Conservation (phyloP, 2,797 vertebrate species). For the Martes flavigula region DNA sequence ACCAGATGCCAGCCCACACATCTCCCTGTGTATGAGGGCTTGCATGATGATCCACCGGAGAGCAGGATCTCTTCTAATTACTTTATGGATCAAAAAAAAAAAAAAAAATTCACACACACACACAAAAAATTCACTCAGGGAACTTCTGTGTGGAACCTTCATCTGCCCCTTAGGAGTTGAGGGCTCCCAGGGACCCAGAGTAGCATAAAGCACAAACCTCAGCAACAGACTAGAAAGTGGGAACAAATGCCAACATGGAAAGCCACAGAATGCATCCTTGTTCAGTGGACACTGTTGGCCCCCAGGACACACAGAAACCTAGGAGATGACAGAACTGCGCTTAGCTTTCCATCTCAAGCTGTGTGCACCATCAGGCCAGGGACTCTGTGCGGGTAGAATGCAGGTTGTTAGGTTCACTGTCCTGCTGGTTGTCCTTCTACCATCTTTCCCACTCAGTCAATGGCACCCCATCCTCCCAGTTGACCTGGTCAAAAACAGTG, state of each 20-base stretch:
- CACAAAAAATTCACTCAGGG: background rate
- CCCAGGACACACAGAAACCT: too few relatives aligned
- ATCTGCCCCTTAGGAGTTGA: background rate
- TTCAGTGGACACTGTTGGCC: background rate
- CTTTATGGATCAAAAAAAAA: background rate
- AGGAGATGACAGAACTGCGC: fast-evolving
- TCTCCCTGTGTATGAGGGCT: background rate
- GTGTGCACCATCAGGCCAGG: background rate
- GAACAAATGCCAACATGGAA: background rate
- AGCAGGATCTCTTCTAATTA: background rate
- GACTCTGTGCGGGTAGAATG: background rate
- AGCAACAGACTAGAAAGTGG: background rate
- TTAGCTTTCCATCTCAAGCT: background rate
- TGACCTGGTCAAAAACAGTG: background rate
- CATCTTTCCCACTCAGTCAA: background rate
- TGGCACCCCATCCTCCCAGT: background rate
- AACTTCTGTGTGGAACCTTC: background rate
- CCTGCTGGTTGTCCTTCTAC: background rate
- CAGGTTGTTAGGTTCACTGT: background rate
- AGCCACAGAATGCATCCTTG: background rate
- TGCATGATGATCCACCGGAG: background rate
- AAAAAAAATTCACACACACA: too few relatives aligned
- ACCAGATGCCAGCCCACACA: background rate
- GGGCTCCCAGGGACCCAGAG: background rate
- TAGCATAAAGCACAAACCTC: background rate